Base-by-base conservation (phyloP, 2,797 vertebrate species). In the Helicolenus hilgendorfi region DNA sequence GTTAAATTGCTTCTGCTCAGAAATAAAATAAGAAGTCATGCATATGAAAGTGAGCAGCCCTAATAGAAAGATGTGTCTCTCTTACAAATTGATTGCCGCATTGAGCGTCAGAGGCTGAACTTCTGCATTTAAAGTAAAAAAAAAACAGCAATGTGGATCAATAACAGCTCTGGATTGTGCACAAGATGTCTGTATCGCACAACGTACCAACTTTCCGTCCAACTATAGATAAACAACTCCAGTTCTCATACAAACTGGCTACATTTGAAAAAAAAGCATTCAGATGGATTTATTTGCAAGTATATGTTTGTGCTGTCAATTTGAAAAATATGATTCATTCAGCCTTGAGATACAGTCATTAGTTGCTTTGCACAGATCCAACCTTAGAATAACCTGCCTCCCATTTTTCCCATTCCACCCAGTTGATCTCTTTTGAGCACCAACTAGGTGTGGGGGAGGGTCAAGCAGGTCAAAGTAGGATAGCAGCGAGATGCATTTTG, bases 21-120 rank as follows among this genome's bases (percentile, higher is more conserved):
- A 78, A 90, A 87, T 58, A 76, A 82, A 84, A 53, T 83, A 81
- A 81, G 26, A 85, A 87, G 56, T 73, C 76, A 77, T 89, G 91
- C 94, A 89, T 94, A 86, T 91, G 70, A 94, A 92, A 92, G 90
- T 75, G 80, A 88, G 88, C 62, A 72, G 78, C 77, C 58, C 26
- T 76, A 91, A 92, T 73, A 81, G 80, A 94, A 89, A 92, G 84
- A 91, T 88, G 83, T 70, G 65, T 81, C 69, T 90, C 83, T 83
- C 78, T 89, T 89, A 77, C 86, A 93, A 91, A 92, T 89, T 84
- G 85, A 79, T 67, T 72, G 74, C 73, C 4, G 65, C 81, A 68
- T 75, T 69, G 63, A 69, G 67, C 27, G 20, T 85, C 84, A 72
- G 74, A 83, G 53, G 45, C 70, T 79, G 58, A 82, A 86, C 71